phyloP scores from a whole-genome alignment of 2,888 invertebrate genomes.

The Tupiocoris notatus region DNA sequence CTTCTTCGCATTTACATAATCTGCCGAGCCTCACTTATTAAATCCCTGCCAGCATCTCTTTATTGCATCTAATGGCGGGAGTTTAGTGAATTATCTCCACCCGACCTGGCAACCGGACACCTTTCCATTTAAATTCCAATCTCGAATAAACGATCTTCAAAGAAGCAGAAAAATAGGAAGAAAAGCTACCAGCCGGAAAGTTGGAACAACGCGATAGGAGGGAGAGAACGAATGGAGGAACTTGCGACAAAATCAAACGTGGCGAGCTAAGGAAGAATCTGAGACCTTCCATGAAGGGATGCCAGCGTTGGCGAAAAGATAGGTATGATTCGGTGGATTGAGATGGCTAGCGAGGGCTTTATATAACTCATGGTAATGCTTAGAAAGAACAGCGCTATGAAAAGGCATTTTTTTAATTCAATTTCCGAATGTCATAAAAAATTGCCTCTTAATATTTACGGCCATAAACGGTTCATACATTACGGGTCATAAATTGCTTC shows the following conservation, averaged over 20 bases:
- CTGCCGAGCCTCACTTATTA: constrained; percentile 43
- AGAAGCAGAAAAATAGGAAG: constrained; percentile 9
- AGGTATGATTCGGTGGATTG: too few relatives aligned
- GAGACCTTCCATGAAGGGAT: not conserved
- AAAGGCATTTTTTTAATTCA: too few relatives aligned
- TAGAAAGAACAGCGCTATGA: too few relatives aligned
- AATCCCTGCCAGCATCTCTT: constrained; percentile 43
- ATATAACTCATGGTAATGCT: too few relatives aligned
- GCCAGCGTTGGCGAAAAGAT: too few relatives aligned
- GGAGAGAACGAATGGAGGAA: too few relatives aligned
- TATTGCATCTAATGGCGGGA: constrained; percentile 41
- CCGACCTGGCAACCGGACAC: constrained; percentile 13
- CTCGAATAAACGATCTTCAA: constrained; percentile 31
- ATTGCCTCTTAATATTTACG: too few relatives aligned
- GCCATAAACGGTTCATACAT: too few relatives aligned
- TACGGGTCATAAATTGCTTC: too few relatives aligned
- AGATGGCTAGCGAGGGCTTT: too few relatives aligned
- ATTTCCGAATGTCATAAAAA: too few relatives aligned
- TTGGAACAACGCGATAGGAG: not conserved
- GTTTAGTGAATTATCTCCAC: constrained; percentile 41
- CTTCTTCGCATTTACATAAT: constrained; percentile 38
- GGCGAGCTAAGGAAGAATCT: not conserved
- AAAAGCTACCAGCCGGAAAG: constrained; percentile 4
- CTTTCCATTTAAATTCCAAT: constrained; percentile 38
- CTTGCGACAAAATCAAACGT: too few relatives aligned